These are phyloP conservation scores for Theodoxus fluviatilis DNA, from an alignment of 2,888 invertebrate genomes.

Conservation along the genomic window DNA sequence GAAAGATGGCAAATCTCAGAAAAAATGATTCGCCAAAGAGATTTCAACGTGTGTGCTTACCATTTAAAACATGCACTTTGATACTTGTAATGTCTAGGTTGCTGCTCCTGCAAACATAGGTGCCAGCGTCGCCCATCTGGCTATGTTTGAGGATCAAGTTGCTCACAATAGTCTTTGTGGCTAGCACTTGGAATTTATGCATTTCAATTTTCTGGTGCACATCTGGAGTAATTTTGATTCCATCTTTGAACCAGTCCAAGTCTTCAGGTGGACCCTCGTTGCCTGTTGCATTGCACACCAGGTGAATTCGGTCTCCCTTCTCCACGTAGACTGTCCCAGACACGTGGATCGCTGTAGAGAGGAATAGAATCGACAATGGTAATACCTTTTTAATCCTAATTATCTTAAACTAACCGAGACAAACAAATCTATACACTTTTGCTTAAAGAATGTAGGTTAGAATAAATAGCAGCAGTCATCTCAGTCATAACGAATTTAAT, in stretches of 20 bases:
- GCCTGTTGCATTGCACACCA: constrained; percentile 52
- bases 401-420: too few relatives aligned
- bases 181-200: constrained; percentile 42
- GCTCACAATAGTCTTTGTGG: constrained; percentile 45
- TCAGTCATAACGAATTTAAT: too few relatives aligned
- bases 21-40: too few relatives aligned
- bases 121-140: constrained; percentile 47
- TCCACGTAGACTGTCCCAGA: constrained; percentile 50
- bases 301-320: constrained; percentile 42
- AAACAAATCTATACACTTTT: too few relatives aligned
- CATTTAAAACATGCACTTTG: constrained; percentile 48
- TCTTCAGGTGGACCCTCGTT: constrained; percentile 45
- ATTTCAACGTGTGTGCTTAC: too few relatives aligned
- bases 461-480: too few relatives aligned
- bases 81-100: constrained; percentile 43
- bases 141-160: constrained; percentile 47
- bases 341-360: constrained; percentile 46
- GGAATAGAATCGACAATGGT: too few relatives aligned
- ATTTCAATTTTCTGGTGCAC: constrained; percentile 43
- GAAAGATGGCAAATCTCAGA: too few relatives aligned
- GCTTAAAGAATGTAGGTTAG: too few relatives aligned
- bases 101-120: constrained; percentile 48
- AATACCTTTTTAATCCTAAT: too few relatives aligned
- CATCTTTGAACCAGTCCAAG: constrained; percentile 52
- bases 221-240: constrained; percentile 44